Conservation (phyloP, 2,113 vertebrate genomes). For the Ochotona princeps region DNA sequence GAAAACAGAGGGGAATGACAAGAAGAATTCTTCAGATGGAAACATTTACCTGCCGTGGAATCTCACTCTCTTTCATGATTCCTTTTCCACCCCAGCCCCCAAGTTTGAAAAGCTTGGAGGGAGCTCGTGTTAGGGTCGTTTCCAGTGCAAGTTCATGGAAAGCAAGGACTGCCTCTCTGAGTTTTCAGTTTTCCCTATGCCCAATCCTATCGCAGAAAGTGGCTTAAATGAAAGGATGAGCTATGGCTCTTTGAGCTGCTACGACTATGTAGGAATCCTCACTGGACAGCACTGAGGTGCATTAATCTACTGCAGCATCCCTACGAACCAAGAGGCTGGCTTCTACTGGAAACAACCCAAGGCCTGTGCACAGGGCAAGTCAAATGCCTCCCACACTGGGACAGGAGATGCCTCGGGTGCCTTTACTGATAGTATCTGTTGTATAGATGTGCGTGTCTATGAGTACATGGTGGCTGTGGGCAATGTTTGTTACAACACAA, state of each 20-base stretch:
- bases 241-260: neutral
- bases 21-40: neutral
- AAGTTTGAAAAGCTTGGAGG: neutral
- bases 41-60: neutral
- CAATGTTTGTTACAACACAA: constrained; percentile 33
- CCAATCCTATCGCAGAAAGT: neutral
- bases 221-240: neutral
- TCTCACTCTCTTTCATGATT: neutral
- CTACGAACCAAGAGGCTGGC: constrained; percentile 37
- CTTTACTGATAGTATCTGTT: constrained; percentile 62
- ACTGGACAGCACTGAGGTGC: neutral
- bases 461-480: constrained; percentile 7
- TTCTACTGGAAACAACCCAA: constrained; percentile 63
- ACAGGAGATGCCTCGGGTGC: constrained; percentile 13
- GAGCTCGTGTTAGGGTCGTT: constrained; percentile 4
- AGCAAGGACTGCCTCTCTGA: neutral
- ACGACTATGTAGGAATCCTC: neutral
- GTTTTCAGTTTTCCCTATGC: neutral
- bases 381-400: constrained; percentile 5
- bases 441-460: constrained; percentile 36
- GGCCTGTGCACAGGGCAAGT: constrained; percentile 33
- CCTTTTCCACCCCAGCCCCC: neutral
- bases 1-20: constrained; percentile 17
- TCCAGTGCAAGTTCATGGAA: neutral
- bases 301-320: constrained; percentile 52